These are phyloP conservation scores for Paraplagusia blochii DNA, from an alignment of 2,113 vertebrate species.

Conservation along the genomic window DNA sequence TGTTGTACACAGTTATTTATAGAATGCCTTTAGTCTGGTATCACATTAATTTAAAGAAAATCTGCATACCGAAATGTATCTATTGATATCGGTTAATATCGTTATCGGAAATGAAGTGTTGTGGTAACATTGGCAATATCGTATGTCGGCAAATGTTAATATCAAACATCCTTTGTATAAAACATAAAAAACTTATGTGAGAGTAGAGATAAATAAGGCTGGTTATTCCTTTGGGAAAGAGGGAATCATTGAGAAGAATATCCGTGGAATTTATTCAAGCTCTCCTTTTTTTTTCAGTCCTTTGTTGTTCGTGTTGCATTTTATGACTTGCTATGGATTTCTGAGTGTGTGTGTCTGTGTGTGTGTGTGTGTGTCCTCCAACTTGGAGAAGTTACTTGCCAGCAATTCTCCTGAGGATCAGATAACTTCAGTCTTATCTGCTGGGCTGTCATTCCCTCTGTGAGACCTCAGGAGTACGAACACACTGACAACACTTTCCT, in stretches of 20 bases:
- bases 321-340: constrained; percentile 9
- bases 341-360: constrained; percentile 8
- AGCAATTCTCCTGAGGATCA: constrained; percentile 28
- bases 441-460: constrained; percentile 4
- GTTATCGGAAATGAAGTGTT: no score
- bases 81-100: no score
- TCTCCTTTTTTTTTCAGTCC: constrained; percentile 23
- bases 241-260: constrained; percentile 39
- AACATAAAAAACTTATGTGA: no score
- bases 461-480: not conserved
- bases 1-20: no score
- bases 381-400: constrained; percentile 28
- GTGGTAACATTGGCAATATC: no score
- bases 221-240: constrained; percentile 46
- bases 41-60: no score
- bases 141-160: no score
- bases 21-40: no score
- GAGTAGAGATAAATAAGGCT: not conserved
- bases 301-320: constrained; percentile 33
- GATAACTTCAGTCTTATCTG: constrained; percentile 41
- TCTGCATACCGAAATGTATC: no score
- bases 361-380: constrained; percentile 16
- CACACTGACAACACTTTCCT: constrained; percentile 3
- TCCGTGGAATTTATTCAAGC: constrained; percentile 49
- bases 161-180: no score